A percentile compares a stretch with the other conserved stretches of the same genome.
Conservation (phyloP, 2,113 vertebrate species). For the Rynchops niger region DNA sequence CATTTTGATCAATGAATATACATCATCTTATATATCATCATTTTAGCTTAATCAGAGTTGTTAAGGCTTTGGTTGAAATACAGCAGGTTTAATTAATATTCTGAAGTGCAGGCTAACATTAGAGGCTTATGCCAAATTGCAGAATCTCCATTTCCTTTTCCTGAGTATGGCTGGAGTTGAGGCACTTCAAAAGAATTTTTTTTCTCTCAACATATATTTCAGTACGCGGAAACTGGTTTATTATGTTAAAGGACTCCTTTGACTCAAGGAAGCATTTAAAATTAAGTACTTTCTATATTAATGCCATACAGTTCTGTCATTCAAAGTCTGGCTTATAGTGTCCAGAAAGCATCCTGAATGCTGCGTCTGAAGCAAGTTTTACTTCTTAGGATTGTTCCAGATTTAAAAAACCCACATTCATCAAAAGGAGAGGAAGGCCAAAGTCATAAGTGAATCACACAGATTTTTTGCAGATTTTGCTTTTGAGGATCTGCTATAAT, state of each 20-base stretch:
- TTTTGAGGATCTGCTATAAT: slow-evolving; percentile 6
- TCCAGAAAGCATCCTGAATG: not conserved
- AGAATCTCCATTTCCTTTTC: not conserved
- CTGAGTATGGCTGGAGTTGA: not conserved
- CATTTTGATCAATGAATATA: not conserved
- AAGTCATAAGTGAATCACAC: not conserved
- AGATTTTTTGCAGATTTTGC: not conserved
- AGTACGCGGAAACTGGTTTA: not conserved
- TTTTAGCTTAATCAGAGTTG: not conserved
- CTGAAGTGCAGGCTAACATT: not conserved
- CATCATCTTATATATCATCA: not conserved
- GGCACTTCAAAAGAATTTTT: not conserved
- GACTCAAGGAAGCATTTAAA: not conserved
- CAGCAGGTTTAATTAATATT: not conserved
- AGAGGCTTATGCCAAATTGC: not conserved
- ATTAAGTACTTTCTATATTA: not conserved
- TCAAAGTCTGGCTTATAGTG: not conserved
- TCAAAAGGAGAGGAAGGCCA: not conserved
- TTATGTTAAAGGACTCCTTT: not conserved
- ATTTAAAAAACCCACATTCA: not conserved
- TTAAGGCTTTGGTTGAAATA: not conserved
- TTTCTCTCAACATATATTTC: not conserved
- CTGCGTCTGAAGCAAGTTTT: not conserved
- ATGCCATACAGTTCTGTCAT: not conserved
- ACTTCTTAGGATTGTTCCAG: not conserved